Conservation (phyloP, 2,797 vertebrate species). For the Eremophila alpestris region DNA sequence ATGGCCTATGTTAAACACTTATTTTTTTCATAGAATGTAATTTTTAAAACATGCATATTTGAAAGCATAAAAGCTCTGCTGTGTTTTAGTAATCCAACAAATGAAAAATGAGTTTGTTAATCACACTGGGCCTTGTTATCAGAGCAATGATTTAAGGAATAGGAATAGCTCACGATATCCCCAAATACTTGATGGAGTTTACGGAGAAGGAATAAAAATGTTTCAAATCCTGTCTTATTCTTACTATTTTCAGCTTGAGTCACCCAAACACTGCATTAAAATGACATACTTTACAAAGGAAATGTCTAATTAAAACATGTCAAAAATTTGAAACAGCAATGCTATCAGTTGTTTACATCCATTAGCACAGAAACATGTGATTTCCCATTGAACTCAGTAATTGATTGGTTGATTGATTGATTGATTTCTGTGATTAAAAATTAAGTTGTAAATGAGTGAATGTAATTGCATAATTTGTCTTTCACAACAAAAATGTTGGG, state of each 20-base stretch:
- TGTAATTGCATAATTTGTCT: not conserved
- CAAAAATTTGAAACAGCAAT: not conserved
- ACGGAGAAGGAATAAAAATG: not conserved
- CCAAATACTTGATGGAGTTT: not conserved
- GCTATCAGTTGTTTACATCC: not conserved
- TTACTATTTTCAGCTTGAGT: not conserved
- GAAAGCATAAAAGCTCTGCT: not conserved
- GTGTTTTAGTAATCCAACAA: not conserved
- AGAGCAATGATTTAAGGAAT: not conserved
- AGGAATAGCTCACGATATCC: not conserved
- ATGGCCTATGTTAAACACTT: not conserved
- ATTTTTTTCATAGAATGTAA: not conserved
- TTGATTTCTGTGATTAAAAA: not conserved
- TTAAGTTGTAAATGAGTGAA: not conserved
- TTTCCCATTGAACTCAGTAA: not conserved
- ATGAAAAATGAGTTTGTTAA: not conserved
- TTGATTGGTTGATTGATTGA: no score
- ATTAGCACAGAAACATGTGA: not conserved
- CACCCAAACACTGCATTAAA: not conserved
- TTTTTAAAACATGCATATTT: not conserved
- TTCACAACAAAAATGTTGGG: not conserved
- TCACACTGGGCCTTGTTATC: not conserved
- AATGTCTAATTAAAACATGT: not conserved
- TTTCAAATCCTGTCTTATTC: not conserved
- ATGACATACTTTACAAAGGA: rapidly evolving